Evolutionary conservation across 2,113 vertebrate species (phyloP), one percentile per base, ranked within the genome.

Genomic region (Maccullochella peelii): DNA sequence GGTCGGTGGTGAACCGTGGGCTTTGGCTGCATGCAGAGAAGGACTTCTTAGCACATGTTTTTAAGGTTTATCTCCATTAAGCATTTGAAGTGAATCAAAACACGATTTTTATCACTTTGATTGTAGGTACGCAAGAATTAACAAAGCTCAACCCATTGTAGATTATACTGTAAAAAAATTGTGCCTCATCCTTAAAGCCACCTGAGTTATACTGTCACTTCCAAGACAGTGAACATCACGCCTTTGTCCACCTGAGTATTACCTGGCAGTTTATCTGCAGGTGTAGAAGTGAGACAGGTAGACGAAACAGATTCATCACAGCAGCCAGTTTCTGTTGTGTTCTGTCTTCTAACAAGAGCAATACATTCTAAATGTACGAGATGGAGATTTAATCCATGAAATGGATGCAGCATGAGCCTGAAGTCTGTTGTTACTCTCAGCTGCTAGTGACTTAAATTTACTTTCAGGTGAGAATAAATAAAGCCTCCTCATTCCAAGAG

Each of bases 361-460:
- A 79, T 69, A 62, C n/a, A 20, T 4, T 69, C 21, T 68, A 61
- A 73, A 79, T 61, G 55, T 68, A 65, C 20, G 69, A 50, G 18
- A 71, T 42, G 15, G 62, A 63, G 59, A 80, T 89, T 79, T 67
- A 79, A 85, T 73, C 38, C n/a, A 50, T 38, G 11, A 70, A 49
- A 66, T 66, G 12, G 54, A 25, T 67, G 16, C 12, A 38, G 15
- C 21, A 50, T 36, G 33, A 16, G 21, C 15, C 70, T n/a, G 21
- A 38, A 70, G 23, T 40, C 33, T 71, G 57, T 16, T 66, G 27
- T n/a, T 61, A 25, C 36, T 68, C 38, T 58, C 15, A 50, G 54
- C 36, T 71, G 63, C 40, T 76, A 47, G 57, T 38, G 14, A 55
- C 38, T 73, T 62, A 61, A 69, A 70, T 89, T 69, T 65, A 82